phyloP scores from a whole-genome alignment of 2,888 invertebrate genomes.

The Epinotia ramella region DNA sequence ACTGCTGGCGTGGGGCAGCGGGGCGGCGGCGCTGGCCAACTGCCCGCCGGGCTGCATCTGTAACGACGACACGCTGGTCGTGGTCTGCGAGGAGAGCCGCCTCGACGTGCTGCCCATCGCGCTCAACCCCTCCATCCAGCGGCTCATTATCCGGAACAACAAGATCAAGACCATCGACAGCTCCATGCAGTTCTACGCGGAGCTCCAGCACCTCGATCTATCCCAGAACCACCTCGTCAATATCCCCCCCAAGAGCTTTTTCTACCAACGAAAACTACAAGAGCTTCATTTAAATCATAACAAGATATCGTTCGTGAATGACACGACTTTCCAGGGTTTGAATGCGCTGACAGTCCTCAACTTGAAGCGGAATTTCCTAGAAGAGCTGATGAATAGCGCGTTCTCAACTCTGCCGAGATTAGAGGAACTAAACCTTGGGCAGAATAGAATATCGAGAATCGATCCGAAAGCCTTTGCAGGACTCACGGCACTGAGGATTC shows the following conservation, averaged over 20 bases:
- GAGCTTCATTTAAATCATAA: conserved; percentile 94
- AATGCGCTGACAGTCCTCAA: conserved; percentile 92
- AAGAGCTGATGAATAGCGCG: conserved; percentile 90
- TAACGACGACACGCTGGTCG: conserved; percentile 95
- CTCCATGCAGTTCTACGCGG: conserved; percentile 95
- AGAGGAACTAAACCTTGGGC: conserved; percentile 94
- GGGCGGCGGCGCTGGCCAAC: conserved; percentile 87
- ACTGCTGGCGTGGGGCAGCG: conserved; percentile 71
- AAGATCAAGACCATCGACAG: conserved; percentile 95
- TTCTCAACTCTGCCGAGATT: conserved; percentile 91
- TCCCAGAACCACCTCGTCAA: conserved; percentile 94
- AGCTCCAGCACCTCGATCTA: conserved; percentile 93
- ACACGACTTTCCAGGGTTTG: conserved; percentile 92
- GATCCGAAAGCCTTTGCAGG: conserved; percentile 92
- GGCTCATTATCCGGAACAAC: conserved; percentile 93
- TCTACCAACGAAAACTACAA: conserved; percentile 92
- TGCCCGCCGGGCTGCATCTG: conserved; percentile 96
- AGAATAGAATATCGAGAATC: conserved; percentile 93
- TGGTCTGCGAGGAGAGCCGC: conserved; percentile 93
- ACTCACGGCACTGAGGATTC: conserved; percentile 89
- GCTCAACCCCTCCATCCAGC: conserved; percentile 95
- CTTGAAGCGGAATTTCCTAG: conserved; percentile 92
- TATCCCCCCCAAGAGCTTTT: conserved; percentile 92
- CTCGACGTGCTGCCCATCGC: conserved; percentile 96
- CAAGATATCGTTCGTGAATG: conserved; percentile 92